Evolutionary conservation across 2,113 vertebrate species (phyloP), one percentile per base, ranked within the genome.

Genomic region (Physeter macrocephalus): DNA sequence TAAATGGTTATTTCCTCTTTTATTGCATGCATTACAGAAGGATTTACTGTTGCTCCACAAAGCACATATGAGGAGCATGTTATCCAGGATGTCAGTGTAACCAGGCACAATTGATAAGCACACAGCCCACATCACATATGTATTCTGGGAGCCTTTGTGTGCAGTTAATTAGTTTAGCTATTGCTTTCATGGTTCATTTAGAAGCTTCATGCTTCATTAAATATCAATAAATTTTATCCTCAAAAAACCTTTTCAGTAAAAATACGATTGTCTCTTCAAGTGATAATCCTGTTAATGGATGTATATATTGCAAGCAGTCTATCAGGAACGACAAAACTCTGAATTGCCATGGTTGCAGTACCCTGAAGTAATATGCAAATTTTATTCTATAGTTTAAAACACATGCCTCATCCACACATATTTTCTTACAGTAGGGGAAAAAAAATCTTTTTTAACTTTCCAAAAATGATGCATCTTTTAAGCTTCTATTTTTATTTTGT

Each of bases 151-250:
- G 95, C 93, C 95, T 98, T 99, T 99, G 98, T 98, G 98, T 98
- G 99, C 98, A 98, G 98, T 99, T 99, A 99, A 99, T 99, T 99
- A 99, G 97, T 97, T 98, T 98, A 99, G 98, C 98, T 98, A 98
- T 98, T 98, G 98, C 97, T 98, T 98, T 98, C 97, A 98, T 96
- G 98, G 98, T 98, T 99, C 98, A 98, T 98, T 99, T 98, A 98
- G 96, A 98, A 97, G 94, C 98, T 98, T 99, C 98, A 98, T 94
- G 98, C 98, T 98, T 99, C 98, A 99, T 99, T 99, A 99, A 99
- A 97, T 99, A 99, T 98, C 98, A 99, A 98, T 98, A 98, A 98
- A 98, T 98, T 98, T 98, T 92, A 98, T 94, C 93, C 95, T 98
- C 81, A 97, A 97, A 98, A 98, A 98, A 97, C 93, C 69, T 96